These are phyloP conservation scores for Microctenopoma lineatum DNA, from an alignment of 2,797 vertebrate genomes.

Conservation along the genomic window DNA sequence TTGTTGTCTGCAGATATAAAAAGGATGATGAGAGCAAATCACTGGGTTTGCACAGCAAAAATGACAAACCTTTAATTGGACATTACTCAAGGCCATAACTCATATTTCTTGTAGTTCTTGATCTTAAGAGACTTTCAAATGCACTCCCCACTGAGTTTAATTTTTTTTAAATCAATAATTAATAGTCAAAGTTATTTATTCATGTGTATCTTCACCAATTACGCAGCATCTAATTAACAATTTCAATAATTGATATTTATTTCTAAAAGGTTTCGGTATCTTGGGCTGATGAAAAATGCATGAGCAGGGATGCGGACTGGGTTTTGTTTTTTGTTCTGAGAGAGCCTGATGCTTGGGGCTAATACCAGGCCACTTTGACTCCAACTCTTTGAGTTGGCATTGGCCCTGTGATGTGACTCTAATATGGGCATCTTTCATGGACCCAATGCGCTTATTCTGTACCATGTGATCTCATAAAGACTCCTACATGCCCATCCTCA, in stretches of 20 bases:
- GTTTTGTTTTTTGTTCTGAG: constrained; percentile 86
- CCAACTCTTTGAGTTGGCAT: constrained; percentile 81
- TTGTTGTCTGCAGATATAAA: constrained; percentile 67
- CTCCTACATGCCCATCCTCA: constrained; percentile 79
- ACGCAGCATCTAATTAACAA: constrained; percentile 84
- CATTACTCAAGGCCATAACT: constrained; percentile 86
- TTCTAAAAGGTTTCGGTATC: constrained; percentile 83
- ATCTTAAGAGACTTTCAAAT: constrained; percentile 83
- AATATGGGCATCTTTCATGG: constrained; percentile 83
- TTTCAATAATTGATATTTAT: constrained; percentile 90
- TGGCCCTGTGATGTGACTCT: constrained; percentile 84
- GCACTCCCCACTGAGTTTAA: constrained; percentile 75
- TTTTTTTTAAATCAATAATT: constrained; percentile 85
- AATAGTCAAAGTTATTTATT: constrained; percentile 85
- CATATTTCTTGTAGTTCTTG: constrained; percentile 82
- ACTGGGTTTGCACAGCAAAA: constrained; percentile 72
- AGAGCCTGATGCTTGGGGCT: constrained; percentile 82
- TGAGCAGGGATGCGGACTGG: constrained; percentile 80
- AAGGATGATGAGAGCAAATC: constrained; percentile 63
- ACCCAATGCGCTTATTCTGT: constrained; percentile 76
- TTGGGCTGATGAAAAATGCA: constrained; percentile 84
- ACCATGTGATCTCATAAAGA: constrained; percentile 85
- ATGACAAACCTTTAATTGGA: constrained; percentile 83
- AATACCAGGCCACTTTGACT: constrained; percentile 87
- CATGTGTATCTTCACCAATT: constrained; percentile 85